These are phyloP conservation scores for Rotaria socialis DNA, from an alignment of 2,888 invertebrate species.

Conservation along the genomic window DNA sequence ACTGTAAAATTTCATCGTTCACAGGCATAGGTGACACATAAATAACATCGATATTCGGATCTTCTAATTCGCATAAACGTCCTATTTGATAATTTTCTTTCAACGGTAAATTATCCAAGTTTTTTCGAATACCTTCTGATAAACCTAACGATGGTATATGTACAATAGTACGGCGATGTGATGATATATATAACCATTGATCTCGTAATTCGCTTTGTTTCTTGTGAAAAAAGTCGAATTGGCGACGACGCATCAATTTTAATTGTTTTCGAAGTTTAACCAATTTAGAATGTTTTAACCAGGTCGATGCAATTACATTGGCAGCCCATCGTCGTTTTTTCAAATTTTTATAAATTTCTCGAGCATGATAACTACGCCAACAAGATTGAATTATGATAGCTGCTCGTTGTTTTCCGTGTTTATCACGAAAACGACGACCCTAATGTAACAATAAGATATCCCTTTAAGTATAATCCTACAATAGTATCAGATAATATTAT, in stretches of 20 bases:
- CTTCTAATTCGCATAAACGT: conserved; percentile 58
- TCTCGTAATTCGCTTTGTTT: conserved; percentile 49
- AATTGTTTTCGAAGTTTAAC: conserved; percentile 54
- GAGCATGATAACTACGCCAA: conserved; percentile 50
- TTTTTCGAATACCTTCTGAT: conserved; percentile 53
- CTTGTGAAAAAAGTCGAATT: conserved; percentile 53
- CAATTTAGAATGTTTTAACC: conserved; percentile 59
- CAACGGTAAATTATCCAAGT: conserved; percentile 54
- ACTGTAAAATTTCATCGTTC: conserved; percentile 58
- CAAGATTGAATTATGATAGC: conserved; percentile 56
- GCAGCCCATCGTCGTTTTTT: conserved; percentile 58
- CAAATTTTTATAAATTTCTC: conserved; percentile 50
- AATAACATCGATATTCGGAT: conserved; percentile 59
- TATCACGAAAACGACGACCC: background rate
- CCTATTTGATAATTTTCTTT: conserved; percentile 59
- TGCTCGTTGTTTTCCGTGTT: conserved; percentile 48
- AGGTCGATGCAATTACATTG: conserved; percentile 58
- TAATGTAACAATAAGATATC: background rate
- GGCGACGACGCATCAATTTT: conserved; percentile 52
- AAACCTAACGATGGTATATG: conserved; percentile 59
- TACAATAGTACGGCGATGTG: conserved; percentile 54
- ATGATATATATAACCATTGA: conserved; percentile 55
- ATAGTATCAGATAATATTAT: too few species aligned
- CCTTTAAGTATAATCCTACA: too few species aligned
- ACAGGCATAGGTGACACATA: conserved; percentile 58